Conservation (phyloP, 92 coral and sea anemone genomes). For the Porites evermanni region DNA sequence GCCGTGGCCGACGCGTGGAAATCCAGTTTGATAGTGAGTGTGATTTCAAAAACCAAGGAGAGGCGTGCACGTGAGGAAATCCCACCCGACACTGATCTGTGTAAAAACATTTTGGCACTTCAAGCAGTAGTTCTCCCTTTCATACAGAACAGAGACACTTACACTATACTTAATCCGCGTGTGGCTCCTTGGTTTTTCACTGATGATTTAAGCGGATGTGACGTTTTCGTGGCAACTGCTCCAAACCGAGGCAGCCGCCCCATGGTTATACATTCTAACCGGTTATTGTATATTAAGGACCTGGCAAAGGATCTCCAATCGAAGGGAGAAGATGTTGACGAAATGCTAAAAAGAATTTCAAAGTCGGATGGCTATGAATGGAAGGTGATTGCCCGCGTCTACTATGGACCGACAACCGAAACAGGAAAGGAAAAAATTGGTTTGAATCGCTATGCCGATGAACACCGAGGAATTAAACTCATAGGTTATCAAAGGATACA, state of each 20-base stretch:
- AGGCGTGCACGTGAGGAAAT: not conserved
- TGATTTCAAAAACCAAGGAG: not conserved
- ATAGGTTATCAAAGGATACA: not conserved
- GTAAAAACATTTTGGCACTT: not conserved
- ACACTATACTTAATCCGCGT: slow-evolving; percentile 4
- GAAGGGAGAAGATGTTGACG: slow-evolving; percentile 22
- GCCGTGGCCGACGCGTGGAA: not conserved
- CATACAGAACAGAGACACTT: not conserved
- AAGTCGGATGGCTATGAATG: not conserved
- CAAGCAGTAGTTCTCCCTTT: slow-evolving; percentile 35
- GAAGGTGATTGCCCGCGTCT: not conserved
- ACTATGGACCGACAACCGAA: not conserved
- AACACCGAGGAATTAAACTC: not conserved
- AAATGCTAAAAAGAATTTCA: not conserved
- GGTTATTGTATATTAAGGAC: not conserved
- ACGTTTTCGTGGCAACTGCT: slow-evolving; percentile 33
- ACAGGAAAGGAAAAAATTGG: not conserved
- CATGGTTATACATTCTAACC: slow-evolving; percentile 42
- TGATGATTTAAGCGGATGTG: slow-evolving; percentile 35
- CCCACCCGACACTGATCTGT: not conserved
- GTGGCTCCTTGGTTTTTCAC: slow-evolving; percentile 51
- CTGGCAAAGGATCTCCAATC: not conserved
- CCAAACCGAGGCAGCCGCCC: not conserved
- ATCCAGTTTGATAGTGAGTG: not conserved
- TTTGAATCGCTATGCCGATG: not conserved